Evolutionary conservation across 2,797 vertebrate species (phyloP).

Genomic region (Falco berigora): DNA sequence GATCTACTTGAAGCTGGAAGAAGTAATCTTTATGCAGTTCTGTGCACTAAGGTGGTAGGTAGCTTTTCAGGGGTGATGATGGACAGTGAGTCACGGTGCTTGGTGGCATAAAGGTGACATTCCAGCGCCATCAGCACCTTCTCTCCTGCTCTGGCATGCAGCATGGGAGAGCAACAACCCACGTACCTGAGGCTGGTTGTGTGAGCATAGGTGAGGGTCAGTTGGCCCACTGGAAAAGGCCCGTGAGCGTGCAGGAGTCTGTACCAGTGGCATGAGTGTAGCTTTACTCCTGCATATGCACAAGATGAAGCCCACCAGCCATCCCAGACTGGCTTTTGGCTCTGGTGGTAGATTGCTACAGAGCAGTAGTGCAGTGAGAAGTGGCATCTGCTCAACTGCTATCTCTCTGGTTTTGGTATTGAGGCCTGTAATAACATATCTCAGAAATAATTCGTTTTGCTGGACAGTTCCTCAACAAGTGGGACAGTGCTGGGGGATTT

Average conservation of each 20-base stretch:
- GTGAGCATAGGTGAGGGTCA: background rate
- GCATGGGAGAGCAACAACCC: background rate
- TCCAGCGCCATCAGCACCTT: background rate
- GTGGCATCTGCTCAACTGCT: background rate
- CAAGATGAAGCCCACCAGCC: background rate
- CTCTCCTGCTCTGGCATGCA: background rate
- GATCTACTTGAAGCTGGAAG: background rate
- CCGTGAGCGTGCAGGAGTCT: rapidly evolving
- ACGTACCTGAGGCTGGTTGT: background rate
- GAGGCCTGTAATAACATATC: background rate
- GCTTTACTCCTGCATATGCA: rapidly evolving
- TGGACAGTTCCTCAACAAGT: conserved; percentile 27
- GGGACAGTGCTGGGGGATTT: background rate
- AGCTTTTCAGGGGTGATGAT: background rate
- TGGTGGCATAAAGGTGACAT: background rate
- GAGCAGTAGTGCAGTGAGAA: background rate
- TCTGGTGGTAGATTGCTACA: background rate
- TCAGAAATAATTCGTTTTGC: background rate
- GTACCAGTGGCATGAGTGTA: rapidly evolving
- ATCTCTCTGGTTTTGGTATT: background rate
- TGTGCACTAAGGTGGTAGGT: background rate
- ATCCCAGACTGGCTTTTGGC: background rate
- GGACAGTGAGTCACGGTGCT: background rate
- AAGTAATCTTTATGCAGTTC: background rate
- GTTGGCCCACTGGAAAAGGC: background rate